phyloP scores from a whole-genome alignment of 2,888 invertebrate species.

The Scelioninae gen. 1 region DNA sequence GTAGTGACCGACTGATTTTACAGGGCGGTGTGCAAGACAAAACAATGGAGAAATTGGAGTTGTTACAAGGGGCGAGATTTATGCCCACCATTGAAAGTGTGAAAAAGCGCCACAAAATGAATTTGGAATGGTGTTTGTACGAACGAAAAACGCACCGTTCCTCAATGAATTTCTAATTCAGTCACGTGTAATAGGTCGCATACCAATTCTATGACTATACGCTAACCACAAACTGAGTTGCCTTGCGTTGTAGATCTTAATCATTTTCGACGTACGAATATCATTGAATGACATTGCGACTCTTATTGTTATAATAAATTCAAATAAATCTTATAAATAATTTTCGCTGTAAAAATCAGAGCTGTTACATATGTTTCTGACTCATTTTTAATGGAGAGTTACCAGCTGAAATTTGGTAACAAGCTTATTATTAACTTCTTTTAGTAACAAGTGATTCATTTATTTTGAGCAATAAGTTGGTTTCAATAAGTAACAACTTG shows the following conservation, averaged over 20 bases:
- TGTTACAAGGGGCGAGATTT: conserved; percentile 8
- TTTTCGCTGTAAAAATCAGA: no score
- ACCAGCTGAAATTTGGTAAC: no score
- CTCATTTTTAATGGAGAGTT: no score
- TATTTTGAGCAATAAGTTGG: no score
- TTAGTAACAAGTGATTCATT: no score
- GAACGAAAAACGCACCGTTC: conserved; percentile 11
- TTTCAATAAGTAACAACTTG: no score
- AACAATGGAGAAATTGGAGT: conserved; percentile 50
- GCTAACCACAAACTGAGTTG: conserved; percentile 48
- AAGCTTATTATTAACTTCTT: no score
- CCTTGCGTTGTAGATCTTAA: conserved; percentile 37
- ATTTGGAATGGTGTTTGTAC: background rate
- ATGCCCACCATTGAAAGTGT: background rate
- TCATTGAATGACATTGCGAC: conserved; percentile 38
- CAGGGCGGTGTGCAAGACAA: conserved; percentile 30
- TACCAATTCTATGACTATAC: conserved; percentile 64
- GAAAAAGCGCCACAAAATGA: background rate
- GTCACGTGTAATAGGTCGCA: conserved; percentile 64
- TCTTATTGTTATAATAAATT: background rate
- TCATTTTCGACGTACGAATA: conserved; percentile 46
- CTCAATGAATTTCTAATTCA: conserved; percentile 53
- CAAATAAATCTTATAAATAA: no score
- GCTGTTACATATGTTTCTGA: no score
- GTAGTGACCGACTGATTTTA: conserved; percentile 7